These are phyloP conservation scores for Albula glossodonta DNA, from an alignment of 2,113 vertebrate species.

Conservation along the genomic window DNA sequence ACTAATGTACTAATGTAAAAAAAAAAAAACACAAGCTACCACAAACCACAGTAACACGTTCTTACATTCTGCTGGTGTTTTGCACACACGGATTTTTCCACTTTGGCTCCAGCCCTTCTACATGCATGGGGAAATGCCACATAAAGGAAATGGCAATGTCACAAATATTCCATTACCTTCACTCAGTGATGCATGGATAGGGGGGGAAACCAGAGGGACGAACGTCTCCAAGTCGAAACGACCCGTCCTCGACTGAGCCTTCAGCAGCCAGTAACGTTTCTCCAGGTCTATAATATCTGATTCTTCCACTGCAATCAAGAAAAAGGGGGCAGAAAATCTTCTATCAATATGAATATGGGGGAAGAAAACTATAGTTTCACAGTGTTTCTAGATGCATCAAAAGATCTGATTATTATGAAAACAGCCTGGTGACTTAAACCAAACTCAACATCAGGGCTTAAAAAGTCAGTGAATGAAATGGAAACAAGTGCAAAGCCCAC, in stretches of 20 bases:
- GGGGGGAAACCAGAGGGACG: slow-evolving; percentile 90
- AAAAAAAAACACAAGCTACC: neutral
- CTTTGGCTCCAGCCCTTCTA: neutral
- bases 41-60: neutral
- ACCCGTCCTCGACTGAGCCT: slow-evolving; percentile 95
- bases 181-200: slow-evolving; percentile 89
- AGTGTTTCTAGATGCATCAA: neutral
- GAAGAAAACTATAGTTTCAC: neutral
- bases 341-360: neutral
- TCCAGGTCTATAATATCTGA: slow-evolving; percentile 98
- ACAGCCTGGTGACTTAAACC: no score
- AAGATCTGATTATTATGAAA: no score
- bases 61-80: neutral
- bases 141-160: neutral
- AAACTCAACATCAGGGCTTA: no score
- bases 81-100: neutral
- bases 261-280: slow-evolving; percentile 96
- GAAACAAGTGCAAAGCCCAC: no score
- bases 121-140: neutral
- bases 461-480: no score
- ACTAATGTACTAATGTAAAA: no score
- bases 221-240: slow-evolving; percentile 97
- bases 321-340: slow-evolving; percentile 4
- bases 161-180: slow-evolving; percentile 79
- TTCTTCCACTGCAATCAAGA: slow-evolving; percentile 84